phyloP scores from a whole-genome alignment of 2,888 invertebrate species.

The Zele albiditarsus region DNA sequence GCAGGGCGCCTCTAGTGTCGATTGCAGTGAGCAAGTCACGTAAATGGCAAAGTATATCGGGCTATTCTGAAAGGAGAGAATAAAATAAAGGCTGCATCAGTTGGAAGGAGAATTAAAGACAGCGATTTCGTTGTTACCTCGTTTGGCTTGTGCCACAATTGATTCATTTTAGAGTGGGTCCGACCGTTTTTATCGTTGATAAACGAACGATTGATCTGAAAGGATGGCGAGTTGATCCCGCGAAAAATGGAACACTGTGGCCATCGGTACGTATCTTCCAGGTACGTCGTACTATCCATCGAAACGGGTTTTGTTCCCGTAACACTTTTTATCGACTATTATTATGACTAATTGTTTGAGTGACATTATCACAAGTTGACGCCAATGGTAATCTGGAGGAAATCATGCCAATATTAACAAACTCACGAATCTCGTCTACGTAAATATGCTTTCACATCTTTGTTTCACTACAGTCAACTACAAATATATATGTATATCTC shows the following conservation, averaged over 20 bases:
- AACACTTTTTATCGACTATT: neutral
- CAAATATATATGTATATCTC: constrained; percentile 14
- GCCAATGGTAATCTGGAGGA: neutral
- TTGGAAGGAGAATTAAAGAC: constrained; percentile 52
- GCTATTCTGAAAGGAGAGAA: constrained; percentile 54
- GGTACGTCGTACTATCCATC: constrained; percentile 20
- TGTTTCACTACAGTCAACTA: neutral
- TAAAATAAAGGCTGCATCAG: constrained; percentile 36
- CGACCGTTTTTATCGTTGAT: constrained; percentile 9
- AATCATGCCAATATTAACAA: constrained; percentile 12
- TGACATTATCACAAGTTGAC: neutral
- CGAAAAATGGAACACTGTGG: constrained; percentile 68
- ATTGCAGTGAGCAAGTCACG: constrained; percentile 57
- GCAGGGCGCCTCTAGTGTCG: constrained; percentile 19
- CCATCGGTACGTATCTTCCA: constrained; percentile 61
- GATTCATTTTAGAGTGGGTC: constrained; percentile 14
- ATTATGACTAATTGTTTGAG: neutral
- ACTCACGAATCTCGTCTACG: neutral
- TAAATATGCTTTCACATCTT: neutral
- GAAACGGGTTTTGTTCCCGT: constrained; percentile 12
- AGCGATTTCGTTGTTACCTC: constrained; percentile 47
- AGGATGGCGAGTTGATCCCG: constrained; percentile 69
- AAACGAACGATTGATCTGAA: constrained; percentile 34
- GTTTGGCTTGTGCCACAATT: constrained; percentile 26
- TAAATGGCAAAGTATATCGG: constrained; percentile 64